Evolutionary conservation across 2,888 invertebrate species (phyloP).

Genomic region (Idaea dimidiata): DNA sequence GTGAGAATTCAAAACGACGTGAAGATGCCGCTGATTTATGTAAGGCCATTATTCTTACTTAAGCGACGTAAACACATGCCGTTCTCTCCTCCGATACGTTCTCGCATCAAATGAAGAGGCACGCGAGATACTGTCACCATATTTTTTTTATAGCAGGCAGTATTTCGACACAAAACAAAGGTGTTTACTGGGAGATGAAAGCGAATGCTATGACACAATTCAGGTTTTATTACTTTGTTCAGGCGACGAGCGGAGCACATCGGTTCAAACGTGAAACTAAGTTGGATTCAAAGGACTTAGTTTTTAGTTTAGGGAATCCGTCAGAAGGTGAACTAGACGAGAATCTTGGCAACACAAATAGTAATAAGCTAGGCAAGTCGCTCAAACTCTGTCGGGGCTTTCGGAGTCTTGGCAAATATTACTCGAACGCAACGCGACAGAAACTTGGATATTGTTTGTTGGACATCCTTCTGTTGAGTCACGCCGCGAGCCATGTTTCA

Average conservation of each 20-base stretch:
- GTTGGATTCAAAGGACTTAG: constrained; percentile 22
- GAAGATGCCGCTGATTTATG: constrained; percentile 71
- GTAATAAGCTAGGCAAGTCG: constrained; percentile 69
- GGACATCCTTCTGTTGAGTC: constrained; percentile 51
- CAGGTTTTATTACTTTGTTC: not conserved
- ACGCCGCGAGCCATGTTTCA: constrained; percentile 4
- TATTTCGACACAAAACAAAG: constrained; percentile 1
- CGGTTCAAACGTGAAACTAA: constrained; percentile 17
- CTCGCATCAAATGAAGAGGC: constrained; percentile 32
- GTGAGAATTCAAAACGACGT: constrained; percentile 66
- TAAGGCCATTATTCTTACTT: constrained; percentile 68
- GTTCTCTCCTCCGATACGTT: constrained; percentile 42
- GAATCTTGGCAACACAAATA: constrained; percentile 67
- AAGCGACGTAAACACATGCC: constrained; percentile 70
- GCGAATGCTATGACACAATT: not conserved
- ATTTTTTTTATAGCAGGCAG: constrained; percentile 26
- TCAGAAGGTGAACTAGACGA: constrained; percentile 42
- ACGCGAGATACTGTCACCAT: constrained; percentile 23
- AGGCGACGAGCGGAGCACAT: not conserved
- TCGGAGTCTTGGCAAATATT: constrained; percentile 65
- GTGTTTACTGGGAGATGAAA: not conserved
- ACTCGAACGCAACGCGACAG: constrained; percentile 58
- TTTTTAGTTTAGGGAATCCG: constrained; percentile 34
- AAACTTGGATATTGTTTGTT: constrained; percentile 70
- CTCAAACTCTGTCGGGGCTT: constrained; percentile 56